Conservation (phyloP, 2,888 invertebrate species). For the Tinea trinotella region DNA sequence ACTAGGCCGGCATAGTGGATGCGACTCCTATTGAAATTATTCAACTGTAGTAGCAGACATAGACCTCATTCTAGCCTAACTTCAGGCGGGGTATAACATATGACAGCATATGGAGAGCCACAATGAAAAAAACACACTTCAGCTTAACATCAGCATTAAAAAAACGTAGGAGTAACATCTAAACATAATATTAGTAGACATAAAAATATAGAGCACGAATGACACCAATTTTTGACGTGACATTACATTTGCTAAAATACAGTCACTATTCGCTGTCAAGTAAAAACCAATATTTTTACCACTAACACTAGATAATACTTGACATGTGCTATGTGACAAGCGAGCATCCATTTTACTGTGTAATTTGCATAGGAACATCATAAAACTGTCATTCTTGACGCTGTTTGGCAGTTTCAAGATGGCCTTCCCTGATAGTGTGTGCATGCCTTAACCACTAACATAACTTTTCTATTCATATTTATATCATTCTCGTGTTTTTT, state of each 20-base stretch:
- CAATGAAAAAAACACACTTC: too few relatives aligned
- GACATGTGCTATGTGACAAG: conserved; percentile 1
- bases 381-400: conserved; percentile 47
- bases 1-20: too few relatives aligned
- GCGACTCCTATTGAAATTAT: too few relatives aligned
- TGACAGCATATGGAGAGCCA: too few relatives aligned
- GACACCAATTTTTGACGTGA: neutral
- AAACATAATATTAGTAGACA: too few relatives aligned
- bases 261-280: neutral
- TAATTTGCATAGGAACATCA: conserved; percentile 48
- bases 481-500: too few relatives aligned
- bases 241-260: conserved; percentile 4
- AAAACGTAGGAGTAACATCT: too few relatives aligned
- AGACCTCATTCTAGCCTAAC: too few relatives aligned
- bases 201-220: neutral
- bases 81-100: too few relatives aligned
- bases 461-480: neutral
- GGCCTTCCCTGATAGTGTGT: conserved; percentile 3
- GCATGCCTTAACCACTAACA: neutral
- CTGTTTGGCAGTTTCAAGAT: conserved; percentile 20
- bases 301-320: conserved; percentile 5
- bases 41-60: too few relatives aligned
- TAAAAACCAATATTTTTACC: neutral
- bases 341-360: conserved; percentile 26
- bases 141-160: too few relatives aligned